Conservation (phyloP, 1,140 invertebrate species). For the Onthophagus taurus region DNA sequence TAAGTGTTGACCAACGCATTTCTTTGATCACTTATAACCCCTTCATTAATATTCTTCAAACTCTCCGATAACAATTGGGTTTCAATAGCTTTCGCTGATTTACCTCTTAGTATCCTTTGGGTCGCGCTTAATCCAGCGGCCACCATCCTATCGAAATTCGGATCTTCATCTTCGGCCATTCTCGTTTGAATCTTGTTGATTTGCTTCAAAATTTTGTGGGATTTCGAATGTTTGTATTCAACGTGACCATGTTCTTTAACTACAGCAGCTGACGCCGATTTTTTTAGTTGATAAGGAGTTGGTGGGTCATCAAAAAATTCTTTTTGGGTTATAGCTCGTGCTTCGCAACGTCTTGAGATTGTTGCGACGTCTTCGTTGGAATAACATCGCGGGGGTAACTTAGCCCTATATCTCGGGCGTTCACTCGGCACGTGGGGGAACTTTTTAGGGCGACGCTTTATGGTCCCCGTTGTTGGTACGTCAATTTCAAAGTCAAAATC, state of each 20-base stretch:
- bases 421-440: conserved; percentile 61
- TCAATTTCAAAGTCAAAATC: conserved; percentile 74
- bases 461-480: too few species aligned
- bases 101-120: conserved; percentile 49
- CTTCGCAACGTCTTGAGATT: conserved; percentile 52
- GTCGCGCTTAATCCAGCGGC: conserved; percentile 39
- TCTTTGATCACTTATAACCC: conserved; percentile 27
- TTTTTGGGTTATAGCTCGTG: conserved; percentile 54
- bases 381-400: conserved; percentile 38
- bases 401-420: conserved; percentile 52
- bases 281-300: conserved; percentile 25
- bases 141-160: conserved; percentile 22
- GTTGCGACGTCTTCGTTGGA: conserved; percentile 51
- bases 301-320: conserved; percentile 38
- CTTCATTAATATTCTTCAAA: conserved; percentile 45
- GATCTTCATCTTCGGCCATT: conserved; percentile 30
- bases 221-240: conserved; percentile 25
- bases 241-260: conserved; percentile 27
- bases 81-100: conserved; percentile 63
- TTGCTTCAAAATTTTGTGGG: conserved; percentile 22
- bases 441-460: conserved; percentile 39
- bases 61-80: conserved; percentile 51
- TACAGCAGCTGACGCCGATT: conserved; percentile 25
- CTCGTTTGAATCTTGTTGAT: conserved; percentile 28
- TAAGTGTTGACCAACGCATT: conserved; percentile 15